Evolutionary conservation across 2,113 vertebrate genomes (phyloP), one percentile per base, ranked within the genome.

Genomic region (Potamarius usumacintae): DNA sequence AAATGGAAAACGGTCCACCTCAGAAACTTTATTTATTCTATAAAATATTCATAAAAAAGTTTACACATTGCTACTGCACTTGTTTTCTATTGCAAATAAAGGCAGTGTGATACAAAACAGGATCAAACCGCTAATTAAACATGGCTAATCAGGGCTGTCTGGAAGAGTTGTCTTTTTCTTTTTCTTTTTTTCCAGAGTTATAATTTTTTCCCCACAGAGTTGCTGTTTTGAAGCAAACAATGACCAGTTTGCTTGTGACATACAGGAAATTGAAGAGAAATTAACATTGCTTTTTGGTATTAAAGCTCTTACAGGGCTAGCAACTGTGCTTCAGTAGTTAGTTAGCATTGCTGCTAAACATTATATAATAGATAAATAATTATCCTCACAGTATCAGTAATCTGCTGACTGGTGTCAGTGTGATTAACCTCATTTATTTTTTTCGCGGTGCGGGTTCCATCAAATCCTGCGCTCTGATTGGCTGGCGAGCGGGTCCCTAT

Each of bases 11-110:
- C 30, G 30, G 30, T 30, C 30, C 30, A 30, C 30, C 30, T 30
- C 30, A 1, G 30, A 30, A 30, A 30, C 30, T 30, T 30, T 30
- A 30, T 30, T 30, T 30, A 30, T 30, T 30, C 0, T 30, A 30
- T 30, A 30, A 30, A 30, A 30, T 76, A 30, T 30, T 30, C 30
- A 30, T 30, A 30, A 30, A 30, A 80, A 81, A 67, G 53, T n/a
- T 42, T 78, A 80, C 67, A 85, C 78, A 57, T 55, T 71, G 52
- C 42, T 14, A 69, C 63, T 81, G 74, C 87, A 65, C 67, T 50
- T 53, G 67, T 30, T 72, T 74, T 82, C 67, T 15, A 15, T 52
- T 74, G 53, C 52, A 22, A 74, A 71, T 34, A 71, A 25, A 67
- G 34, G 34, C 34, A 20, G 0, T 4, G 8, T 48, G 7, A 74